These are phyloP conservation scores for Phalanger gymnotis DNA, from an alignment of 2,797 vertebrate species.

Conservation along the genomic window DNA sequence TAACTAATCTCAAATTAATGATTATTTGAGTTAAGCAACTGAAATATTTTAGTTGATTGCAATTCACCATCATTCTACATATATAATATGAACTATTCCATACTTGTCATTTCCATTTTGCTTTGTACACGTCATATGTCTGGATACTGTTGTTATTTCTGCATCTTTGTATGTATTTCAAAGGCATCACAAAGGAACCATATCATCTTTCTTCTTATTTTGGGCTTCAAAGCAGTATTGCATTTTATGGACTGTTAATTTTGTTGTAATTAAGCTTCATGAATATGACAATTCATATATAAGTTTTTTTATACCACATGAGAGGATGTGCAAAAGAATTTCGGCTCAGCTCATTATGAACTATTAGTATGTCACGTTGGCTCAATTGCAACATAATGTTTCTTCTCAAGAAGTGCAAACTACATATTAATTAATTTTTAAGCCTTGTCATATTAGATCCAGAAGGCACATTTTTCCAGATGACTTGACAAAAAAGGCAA, in stretches of 20 bases:
- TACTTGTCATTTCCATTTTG: constrained; percentile 57
- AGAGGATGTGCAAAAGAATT: constrained; percentile 73
- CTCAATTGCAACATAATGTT: constrained; percentile 53
- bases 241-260: constrained; percentile 87
- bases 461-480: constrained; percentile 25
- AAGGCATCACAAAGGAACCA: constrained; percentile 77
- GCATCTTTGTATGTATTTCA: constrained; percentile 62
- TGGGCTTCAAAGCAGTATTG: constrained; percentile 83
- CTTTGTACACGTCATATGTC: constrained; percentile 51
- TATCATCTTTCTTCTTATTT: constrained; percentile 81
- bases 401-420: constrained; percentile 39
- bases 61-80: constrained; percentile 32
- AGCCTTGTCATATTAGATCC: background rate
- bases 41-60: constrained; percentile 38
- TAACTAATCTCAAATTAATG: background rate
- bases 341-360: constrained; percentile 75
- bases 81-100: constrained; percentile 45
- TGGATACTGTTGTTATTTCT: constrained; percentile 59
- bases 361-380: constrained; percentile 68
- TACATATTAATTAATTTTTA: constrained; percentile 50
- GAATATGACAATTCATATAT: constrained; percentile 85
- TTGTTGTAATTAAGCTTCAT: constrained; percentile 87
- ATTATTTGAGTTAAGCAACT: constrained; percentile 19
- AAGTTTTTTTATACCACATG: constrained; percentile 78
- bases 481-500: constrained; percentile 25